phyloP scores from a whole-genome alignment of 2,888 invertebrate genomes.

The Amphipoea oculea region DNA sequence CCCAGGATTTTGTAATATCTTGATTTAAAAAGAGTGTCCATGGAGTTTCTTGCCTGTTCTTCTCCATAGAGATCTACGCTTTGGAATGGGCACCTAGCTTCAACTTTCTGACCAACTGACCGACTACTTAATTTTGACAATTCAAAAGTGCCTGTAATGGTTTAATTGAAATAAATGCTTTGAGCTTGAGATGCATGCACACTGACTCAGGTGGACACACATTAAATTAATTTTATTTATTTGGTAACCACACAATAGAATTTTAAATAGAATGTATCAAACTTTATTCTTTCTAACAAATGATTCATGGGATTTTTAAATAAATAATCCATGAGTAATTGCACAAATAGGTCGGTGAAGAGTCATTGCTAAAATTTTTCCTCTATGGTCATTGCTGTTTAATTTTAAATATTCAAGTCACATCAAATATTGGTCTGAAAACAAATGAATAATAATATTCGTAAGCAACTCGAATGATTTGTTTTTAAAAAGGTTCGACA shows the following conservation, averaged over 20 bases:
- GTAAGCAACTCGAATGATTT: slow-evolving; percentile 30
- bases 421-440: slow-evolving; percentile 3
- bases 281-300: slow-evolving; percentile 11
- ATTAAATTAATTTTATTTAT: slow-evolving; percentile 46
- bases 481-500: slow-evolving; percentile 36
- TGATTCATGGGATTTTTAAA: slow-evolving; percentile 49
- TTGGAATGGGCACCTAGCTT: no score
- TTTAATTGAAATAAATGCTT: no score
- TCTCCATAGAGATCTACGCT: no score
- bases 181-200: slow-evolving; percentile 61
- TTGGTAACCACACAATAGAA: slow-evolving; percentile 48
- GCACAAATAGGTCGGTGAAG: slow-evolving; percentile 15
- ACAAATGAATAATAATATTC: slow-evolving; percentile 16
- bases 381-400: no score
- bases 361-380: background rate
- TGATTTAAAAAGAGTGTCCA: no score
- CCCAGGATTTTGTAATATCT: no score
- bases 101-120: no score
- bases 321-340: slow-evolving; percentile 37
- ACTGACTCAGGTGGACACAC: slow-evolving; percentile 43
- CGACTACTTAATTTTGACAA: no score
- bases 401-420: slow-evolving; percentile 23
- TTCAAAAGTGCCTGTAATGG: no score
- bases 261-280: slow-evolving; percentile 12
- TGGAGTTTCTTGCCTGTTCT: no score